phyloP scores from a whole-genome alignment of 2,113 vertebrate species.

The Tychaedon coryphoeus region DNA sequence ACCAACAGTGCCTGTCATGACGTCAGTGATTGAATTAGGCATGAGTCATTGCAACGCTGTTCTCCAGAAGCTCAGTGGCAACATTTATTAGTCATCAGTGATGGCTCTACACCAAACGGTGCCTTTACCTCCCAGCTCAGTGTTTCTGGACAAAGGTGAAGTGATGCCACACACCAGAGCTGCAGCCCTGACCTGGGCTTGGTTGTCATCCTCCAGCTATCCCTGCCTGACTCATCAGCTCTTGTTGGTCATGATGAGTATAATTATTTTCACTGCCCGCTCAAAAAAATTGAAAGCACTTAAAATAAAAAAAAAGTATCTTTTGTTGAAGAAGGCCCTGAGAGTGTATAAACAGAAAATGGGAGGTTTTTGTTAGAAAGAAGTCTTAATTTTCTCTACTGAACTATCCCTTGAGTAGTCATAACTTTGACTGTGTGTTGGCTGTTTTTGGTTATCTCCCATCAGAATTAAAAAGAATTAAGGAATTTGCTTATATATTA shows the following conservation, averaged over 20 bases:
- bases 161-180: neutral
- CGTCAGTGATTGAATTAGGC: conserved; percentile 45
- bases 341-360: neutral
- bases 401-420: neutral
- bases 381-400: neutral
- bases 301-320: neutral
- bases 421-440: neutral
- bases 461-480: neutral
- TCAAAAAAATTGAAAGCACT: neutral
- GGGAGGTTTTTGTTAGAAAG: neutral
- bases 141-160: neutral
- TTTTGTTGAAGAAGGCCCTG: neutral
- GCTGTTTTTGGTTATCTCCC: neutral
- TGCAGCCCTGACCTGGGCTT: neutral
- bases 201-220: neutral
- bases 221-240: neutral
- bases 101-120: conserved; percentile 9
- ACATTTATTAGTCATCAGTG: conserved; percentile 28
- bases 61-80: conserved; percentile 47
- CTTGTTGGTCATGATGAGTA: neutral
- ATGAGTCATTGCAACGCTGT: conserved; percentile 20
- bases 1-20: conserved; percentile 50
- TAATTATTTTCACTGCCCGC: neutral
- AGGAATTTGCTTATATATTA: neutral
- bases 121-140: neutral